These are phyloP conservation scores for Stylophora pistillata DNA, from an alignment of 64 coral and sea anemone species.

Conservation along the genomic window DNA sequence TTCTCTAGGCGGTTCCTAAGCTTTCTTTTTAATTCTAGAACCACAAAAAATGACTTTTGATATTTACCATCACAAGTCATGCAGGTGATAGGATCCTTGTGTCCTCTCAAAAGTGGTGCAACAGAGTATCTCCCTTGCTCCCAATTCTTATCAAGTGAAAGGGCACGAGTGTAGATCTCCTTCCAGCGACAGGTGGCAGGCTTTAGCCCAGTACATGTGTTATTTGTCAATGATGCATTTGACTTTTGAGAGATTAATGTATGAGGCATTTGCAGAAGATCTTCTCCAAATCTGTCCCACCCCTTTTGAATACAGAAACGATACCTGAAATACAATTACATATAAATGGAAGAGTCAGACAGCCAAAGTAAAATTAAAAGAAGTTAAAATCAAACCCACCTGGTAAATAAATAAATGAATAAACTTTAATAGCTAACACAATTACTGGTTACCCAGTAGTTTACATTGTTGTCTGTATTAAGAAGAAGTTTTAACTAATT, in stretches of 20 bases:
- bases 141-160: constrained; percentile 58
- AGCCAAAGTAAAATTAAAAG: too few relatives aligned
- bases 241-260: constrained; percentile 10
- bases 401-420: too few relatives aligned
- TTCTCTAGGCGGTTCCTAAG: too few relatives aligned
- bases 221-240: constrained; percentile 6
- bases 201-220: not conserved
- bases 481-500: too few relatives aligned
- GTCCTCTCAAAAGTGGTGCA: constrained; percentile 63
- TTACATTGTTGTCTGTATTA: too few relatives aligned
- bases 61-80: constrained; percentile 61
- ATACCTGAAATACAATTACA: constrained; percentile 19
- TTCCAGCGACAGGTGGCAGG: constrained; percentile 71
- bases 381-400: too few relatives aligned
- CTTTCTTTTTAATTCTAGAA: too few relatives aligned
- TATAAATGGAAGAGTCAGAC: too few relatives aligned
- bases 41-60: not conserved
- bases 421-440: too few relatives aligned
- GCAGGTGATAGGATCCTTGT: constrained; percentile 61
- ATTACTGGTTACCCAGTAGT: too few relatives aligned
- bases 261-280: constrained; percentile 35
- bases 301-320: constrained; percentile 45
- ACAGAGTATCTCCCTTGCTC: constrained; percentile 46
- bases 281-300: constrained; percentile 68
- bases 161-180: constrained; percentile 48